Percentiles rank a stretch among this genome's conserved stretches.
These are phyloP conservation scores for Ophioninae sp. DNA, from an alignment of 2,888 invertebrate species.

Conservation along the genomic window DNA sequence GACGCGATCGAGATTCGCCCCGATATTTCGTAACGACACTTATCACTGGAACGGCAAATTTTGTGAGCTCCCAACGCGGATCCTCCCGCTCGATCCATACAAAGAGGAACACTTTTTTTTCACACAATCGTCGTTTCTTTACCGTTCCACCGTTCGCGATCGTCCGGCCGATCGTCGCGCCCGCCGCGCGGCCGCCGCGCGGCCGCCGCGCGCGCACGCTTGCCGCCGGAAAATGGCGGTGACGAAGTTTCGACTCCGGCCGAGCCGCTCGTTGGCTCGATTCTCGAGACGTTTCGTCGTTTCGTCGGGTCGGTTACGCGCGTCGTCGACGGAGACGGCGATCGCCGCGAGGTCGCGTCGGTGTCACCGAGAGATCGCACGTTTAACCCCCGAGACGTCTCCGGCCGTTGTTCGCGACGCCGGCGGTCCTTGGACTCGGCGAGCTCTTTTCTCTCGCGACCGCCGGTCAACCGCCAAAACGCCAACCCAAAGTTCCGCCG, in stretches of 20 bases:
- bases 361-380: constrained; percentile 7
- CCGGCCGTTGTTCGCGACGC: constrained; percentile 7
- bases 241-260: neutral
- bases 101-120: neutral
- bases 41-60: neutral
- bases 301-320: neutral
- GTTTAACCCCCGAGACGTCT: constrained; percentile 46
- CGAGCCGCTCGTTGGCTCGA: neutral
- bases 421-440: constrained; percentile 45
- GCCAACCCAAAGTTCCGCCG: constrained; percentile 93
- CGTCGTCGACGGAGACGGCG: neutral
- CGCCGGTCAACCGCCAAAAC: constrained; percentile 91
- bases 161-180: neutral
- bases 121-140: neutral
- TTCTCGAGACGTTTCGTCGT: no score
- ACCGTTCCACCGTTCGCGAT: neutral
- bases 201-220: neutral
- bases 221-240: neutral
- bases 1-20: neutral
- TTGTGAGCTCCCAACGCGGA: neutral
- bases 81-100: neutral
- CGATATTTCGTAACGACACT: neutral
- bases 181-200: neutral
- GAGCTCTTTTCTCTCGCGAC: constrained; percentile 65
- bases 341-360: constrained; percentile 1